Evolutionary conservation across 1,140 invertebrate genomes (phyloP).

Genomic region (Andricus grossulariae): DNA sequence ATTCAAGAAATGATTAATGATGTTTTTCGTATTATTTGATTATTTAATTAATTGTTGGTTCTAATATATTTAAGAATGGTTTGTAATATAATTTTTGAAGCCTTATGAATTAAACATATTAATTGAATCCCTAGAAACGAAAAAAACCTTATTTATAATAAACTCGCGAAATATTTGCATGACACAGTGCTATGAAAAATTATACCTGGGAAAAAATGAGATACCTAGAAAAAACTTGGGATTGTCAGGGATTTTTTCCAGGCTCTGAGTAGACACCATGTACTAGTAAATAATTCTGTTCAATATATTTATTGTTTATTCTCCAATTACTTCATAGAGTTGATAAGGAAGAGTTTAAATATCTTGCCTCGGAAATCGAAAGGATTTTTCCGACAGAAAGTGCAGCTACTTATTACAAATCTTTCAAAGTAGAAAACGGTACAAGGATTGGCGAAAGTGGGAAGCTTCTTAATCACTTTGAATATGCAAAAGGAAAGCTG

Average conservation of each 20-base stretch:
- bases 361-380: neutral
- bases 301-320: neutral
- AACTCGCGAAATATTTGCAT: neutral
- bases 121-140: too few relatives aligned
- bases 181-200: neutral
- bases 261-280: too few relatives aligned
- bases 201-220: too few relatives aligned
- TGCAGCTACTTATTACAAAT: neutral
- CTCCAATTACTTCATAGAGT: neutral
- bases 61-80: neutral
- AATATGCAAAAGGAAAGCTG: neutral
- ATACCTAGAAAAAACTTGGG: too few relatives aligned
- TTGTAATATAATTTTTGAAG: too few relatives aligned
- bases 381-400: conserved; percentile 8
- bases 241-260: too few relatives aligned
- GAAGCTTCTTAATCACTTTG: conserved; percentile 2
- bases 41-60: too few relatives aligned
- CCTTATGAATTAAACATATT: too few relatives aligned
- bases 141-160: too few relatives aligned
- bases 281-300: neutral
- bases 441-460: neutral
- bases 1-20: too few relatives aligned
- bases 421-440: conserved; percentile 1
- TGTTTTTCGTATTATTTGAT: too few relatives aligned
- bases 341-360: neutral